phyloP scores from a whole-genome alignment of 2,888 invertebrate genomes.

The Stegophylla sp. region DNA sequence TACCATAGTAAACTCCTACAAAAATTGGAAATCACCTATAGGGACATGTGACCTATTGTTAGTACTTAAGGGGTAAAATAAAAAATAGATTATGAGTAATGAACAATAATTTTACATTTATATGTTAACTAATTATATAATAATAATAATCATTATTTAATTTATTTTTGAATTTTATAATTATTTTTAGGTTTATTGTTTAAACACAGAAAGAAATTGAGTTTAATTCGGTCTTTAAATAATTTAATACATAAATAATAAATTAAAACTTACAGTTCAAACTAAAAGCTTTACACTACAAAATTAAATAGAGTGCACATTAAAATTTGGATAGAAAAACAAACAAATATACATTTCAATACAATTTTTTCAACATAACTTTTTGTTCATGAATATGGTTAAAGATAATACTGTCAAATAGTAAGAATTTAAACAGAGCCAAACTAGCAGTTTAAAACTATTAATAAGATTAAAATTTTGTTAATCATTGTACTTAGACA shows the following conservation, averaged over 20 bases:
- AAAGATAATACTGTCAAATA: slow-evolving; percentile 27
- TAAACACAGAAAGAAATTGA: slow-evolving; percentile 27
- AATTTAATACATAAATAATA: slow-evolving; percentile 35
- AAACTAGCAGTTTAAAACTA: slow-evolving; percentile 15
- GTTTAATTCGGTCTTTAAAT: slow-evolving; percentile 33
- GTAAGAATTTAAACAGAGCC: slow-evolving; percentile 3
- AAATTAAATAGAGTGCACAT: slow-evolving; percentile 46
- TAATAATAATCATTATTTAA: too few relatives aligned
- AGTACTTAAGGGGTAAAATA: too few relatives aligned
- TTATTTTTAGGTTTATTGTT: too few relatives aligned
- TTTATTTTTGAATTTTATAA: too few relatives aligned
- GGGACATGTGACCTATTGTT: too few relatives aligned
- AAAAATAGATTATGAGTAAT: too few relatives aligned
- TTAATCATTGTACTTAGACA: too few relatives aligned
- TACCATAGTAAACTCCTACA: too few relatives aligned
- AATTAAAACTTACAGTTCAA: slow-evolving; percentile 38
- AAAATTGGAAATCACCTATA: too few relatives aligned
- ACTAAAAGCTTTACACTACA: slow-evolving; percentile 11
- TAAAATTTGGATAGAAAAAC: slow-evolving; percentile 37
- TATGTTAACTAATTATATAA: too few relatives aligned
- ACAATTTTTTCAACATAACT: slow-evolving; percentile 51
- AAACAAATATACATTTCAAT: slow-evolving; percentile 42
- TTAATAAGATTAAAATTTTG: slow-evolving; percentile 21
- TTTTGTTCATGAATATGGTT: slow-evolving; percentile 50
- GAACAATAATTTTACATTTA: too few relatives aligned